A percentile compares a stretch with the other conserved stretches of the same genome.
phyloP scores from a whole-genome alignment of 2,888 invertebrate genomes.

The Leptopilina myrica region DNA sequence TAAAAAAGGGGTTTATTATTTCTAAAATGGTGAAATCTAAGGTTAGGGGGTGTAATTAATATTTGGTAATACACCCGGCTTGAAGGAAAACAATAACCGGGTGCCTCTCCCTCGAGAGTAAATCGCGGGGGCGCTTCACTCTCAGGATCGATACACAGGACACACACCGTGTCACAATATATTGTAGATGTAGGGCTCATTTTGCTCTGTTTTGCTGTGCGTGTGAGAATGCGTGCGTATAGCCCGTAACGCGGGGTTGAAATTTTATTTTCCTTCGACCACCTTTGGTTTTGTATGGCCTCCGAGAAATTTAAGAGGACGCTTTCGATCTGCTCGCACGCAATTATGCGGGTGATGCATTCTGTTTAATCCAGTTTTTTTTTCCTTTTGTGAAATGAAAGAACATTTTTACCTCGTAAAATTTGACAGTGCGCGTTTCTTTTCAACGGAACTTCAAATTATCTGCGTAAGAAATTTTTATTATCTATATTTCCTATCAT shows the following conservation, averaged over 20 bases:
- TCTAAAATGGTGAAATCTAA: neutral
- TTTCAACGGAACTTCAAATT: too few relatives aligned
- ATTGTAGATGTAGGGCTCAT: slow-evolving; percentile 22
- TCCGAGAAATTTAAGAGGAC: slow-evolving; percentile 30
- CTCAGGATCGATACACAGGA: slow-evolving; percentile 40
- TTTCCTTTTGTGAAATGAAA: neutral
- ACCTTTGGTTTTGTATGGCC: slow-evolving; percentile 24
- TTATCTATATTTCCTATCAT: too few relatives aligned
- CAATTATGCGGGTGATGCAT: slow-evolving; percentile 22
- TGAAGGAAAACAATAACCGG: neutral
- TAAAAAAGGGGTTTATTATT: neutral
- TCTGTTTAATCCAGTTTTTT: slow-evolving; percentile 7
- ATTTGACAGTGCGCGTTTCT: neutral
- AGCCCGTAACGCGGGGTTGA: slow-evolving; percentile 14
- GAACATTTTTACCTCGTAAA: neutral
- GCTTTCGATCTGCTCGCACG: neutral
- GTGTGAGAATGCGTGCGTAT: slow-evolving; percentile 19
- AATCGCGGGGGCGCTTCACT: slow-evolving; percentile 33
- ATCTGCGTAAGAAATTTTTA: neutral
- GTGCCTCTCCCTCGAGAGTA: slow-evolving; percentile 36
- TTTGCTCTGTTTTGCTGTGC: slow-evolving; percentile 33
- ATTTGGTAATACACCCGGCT: neutral
- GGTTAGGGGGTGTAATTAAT: neutral
- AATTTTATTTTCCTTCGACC: slow-evolving; percentile 27
- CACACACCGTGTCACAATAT: slow-evolving; percentile 22